phyloP scores from a whole-genome alignment of 2,797 vertebrate genomes.

The Acridotheres tristis region DNA sequence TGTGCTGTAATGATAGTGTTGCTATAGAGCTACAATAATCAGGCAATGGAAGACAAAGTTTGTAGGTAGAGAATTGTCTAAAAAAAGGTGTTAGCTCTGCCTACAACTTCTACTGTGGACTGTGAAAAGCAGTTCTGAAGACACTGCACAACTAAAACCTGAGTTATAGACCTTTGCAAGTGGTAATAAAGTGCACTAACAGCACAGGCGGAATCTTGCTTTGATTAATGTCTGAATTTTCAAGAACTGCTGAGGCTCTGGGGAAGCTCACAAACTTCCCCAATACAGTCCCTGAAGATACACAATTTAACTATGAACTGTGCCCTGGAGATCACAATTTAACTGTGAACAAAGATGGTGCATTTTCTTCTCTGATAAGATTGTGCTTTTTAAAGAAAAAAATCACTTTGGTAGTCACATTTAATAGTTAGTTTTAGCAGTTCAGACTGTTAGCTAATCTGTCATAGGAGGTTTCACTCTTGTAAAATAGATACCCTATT shows the following conservation, averaged over 20 bases:
- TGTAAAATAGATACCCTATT: neutral
- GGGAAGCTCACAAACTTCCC: neutral
- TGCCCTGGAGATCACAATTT: neutral
- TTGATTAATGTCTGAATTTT: neutral
- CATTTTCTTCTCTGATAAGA: neutral
- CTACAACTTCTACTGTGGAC: neutral
- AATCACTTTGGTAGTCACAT: neutral
- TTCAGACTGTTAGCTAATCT: neutral
- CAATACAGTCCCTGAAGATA: neutral
- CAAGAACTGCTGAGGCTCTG: neutral
- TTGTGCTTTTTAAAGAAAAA: neutral
- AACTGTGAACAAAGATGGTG: neutral
- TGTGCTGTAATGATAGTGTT: conserved; percentile 41
- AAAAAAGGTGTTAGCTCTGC: conserved; percentile 50
- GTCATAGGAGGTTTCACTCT: neutral
- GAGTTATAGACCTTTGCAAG: neutral
- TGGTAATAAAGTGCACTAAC: neutral
- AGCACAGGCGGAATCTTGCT: neutral
- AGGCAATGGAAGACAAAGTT: conserved; percentile 4
- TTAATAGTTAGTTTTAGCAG: neutral
- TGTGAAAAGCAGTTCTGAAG: neutral
- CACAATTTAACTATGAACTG: neutral
- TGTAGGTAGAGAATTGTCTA: conserved; percentile 43
- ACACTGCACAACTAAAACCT: neutral
- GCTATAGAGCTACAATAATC: conserved; percentile 45